phyloP scores from a whole-genome alignment of 2,797 vertebrate species.

The Malurus leucopterus region DNA sequence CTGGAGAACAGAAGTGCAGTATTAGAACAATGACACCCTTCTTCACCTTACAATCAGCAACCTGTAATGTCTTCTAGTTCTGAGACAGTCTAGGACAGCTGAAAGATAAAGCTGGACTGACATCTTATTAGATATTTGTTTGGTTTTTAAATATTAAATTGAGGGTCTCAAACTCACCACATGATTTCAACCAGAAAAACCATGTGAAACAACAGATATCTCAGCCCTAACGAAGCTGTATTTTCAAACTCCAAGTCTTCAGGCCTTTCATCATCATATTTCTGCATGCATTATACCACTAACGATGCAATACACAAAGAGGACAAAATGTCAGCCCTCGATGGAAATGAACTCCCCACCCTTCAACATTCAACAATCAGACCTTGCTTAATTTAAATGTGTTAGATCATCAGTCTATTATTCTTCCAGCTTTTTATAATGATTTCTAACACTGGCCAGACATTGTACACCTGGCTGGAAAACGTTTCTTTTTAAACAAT shows the following conservation, averaged over 20 bases:
- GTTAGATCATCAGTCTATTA: slow-evolving; percentile 8
- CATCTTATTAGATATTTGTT: not conserved
- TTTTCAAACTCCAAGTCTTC: not conserved
- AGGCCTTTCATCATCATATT: slow-evolving; percentile 19
- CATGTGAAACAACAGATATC: slow-evolving; percentile 1
- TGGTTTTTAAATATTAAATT: slow-evolving; percentile 12
- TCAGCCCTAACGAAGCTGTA: not conserved
- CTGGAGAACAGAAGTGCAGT: not conserved
- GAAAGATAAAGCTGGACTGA: not conserved
- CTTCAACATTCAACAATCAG: slow-evolving; percentile 23
- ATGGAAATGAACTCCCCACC: slow-evolving; percentile 29
- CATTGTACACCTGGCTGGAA: slow-evolving; percentile 35
- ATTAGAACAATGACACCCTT: not conserved
- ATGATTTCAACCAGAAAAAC: slow-evolving; percentile 12
- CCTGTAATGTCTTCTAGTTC: not conserved
- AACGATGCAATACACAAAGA: slow-evolving; percentile 19
- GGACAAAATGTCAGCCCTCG: not conserved
- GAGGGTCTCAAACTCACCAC: not conserved
- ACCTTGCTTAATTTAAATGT: slow-evolving; percentile 15
- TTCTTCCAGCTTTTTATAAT: slow-evolving; percentile 22
- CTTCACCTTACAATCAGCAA: not conserved
- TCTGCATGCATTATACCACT: not conserved
- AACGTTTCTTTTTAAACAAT: slow-evolving; percentile 57
- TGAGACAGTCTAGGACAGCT: not conserved
- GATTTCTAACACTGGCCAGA: slow-evolving; percentile 11